These are phyloP conservation scores for Heliconius ismenius DNA, from an alignment of 2,888 invertebrate species.

Conservation along the genomic window DNA sequence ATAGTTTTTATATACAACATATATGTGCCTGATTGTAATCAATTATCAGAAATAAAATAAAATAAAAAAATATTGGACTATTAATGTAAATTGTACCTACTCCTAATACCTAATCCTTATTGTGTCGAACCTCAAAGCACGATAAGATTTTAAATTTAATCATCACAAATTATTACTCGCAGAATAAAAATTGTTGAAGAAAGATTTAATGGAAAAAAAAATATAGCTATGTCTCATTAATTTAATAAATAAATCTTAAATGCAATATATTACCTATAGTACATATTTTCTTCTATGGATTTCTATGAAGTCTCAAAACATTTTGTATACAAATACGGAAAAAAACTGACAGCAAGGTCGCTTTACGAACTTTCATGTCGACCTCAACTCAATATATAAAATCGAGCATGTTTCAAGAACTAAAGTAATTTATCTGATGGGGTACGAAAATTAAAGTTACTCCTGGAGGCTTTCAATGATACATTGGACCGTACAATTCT, in stretches of 20 bases:
- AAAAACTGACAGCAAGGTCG: constrained; percentile 2
- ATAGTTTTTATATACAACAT: background rate
- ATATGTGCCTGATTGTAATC: background rate
- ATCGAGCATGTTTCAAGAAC: constrained; percentile 28
- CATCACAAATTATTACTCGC: no score
- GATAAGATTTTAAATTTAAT: no score
- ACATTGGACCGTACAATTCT: background rate
- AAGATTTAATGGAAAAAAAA: no score
- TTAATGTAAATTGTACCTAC: no score
- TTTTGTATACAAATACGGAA: background rate
- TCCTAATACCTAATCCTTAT: no score
- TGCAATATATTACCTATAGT: no score
- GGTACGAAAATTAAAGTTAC: constrained; percentile 27
- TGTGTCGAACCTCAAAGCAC: no score
- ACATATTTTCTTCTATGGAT: background rate
- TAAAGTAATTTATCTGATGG: constrained; percentile 30
- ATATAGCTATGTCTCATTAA: no score
- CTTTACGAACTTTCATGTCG: constrained; percentile 20
- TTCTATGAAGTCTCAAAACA: background rate
- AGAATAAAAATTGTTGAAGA: no score
- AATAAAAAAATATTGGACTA: background rate
- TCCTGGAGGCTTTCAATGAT: constrained; percentile 22
- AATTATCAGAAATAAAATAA: no score
- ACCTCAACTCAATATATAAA: constrained; percentile 10
- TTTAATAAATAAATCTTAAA: no score